Conservation (phyloP, 2,888 invertebrate genomes). For the Rhaphigaster nebulosa region DNA sequence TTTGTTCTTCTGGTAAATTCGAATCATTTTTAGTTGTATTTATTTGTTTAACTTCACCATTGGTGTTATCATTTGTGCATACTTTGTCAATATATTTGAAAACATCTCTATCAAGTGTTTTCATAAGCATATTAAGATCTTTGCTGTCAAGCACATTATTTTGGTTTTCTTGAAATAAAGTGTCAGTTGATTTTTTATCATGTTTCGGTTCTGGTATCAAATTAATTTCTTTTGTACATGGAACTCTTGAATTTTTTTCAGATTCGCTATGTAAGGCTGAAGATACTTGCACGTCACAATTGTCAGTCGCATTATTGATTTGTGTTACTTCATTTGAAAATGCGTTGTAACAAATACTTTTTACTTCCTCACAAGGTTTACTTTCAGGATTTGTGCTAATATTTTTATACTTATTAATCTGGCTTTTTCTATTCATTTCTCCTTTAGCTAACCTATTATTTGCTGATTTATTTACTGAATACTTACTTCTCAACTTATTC, state of each 20-base stretch:
- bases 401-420: neutral
- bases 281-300: neutral
- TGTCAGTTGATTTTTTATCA: neutral
- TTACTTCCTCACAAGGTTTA: neutral
- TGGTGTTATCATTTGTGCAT: neutral
- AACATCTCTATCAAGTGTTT: conserved; percentile 19
- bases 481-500: neutral
- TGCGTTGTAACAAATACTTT: conserved; percentile 13
- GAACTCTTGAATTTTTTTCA: neutral
- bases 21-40: neutral
- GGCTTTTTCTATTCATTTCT: neutral
- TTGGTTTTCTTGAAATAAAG: neutral
- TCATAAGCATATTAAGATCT: neutral
- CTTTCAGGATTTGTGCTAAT: neutral
- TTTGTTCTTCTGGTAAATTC: neutral
- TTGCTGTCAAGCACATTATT: neutral
- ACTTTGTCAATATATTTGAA: neutral
- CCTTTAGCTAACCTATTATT: neutral
- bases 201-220: neutral
- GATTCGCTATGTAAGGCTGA: neutral
- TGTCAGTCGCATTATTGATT: neutral
- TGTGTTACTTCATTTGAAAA: neutral
- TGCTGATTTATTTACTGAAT: neutral
- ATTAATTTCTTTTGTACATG: neutral
- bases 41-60: neutral